Conservation (phyloP, 2,797 vertebrate genomes). For the Micrastur ruficollis region DNA sequence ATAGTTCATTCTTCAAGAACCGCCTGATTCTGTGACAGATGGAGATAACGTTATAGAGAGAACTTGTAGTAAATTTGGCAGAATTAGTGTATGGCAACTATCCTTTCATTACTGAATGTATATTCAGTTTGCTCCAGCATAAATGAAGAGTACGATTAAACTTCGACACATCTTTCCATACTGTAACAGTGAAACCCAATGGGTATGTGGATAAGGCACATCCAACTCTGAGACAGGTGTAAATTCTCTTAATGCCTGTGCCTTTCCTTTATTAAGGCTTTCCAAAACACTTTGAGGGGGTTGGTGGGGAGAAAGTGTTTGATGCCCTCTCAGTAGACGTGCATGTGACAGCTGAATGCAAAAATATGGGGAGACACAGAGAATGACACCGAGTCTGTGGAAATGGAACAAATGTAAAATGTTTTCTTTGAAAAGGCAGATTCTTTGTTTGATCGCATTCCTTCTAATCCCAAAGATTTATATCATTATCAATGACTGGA, state of each 20-base stretch:
- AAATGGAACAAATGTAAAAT: not conserved
- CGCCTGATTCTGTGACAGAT: not conserved
- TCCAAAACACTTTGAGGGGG: not conserved
- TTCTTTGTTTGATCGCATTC: not conserved
- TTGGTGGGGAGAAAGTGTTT: not conserved
- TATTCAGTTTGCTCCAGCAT: not conserved
- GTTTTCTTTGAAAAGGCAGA: not conserved
- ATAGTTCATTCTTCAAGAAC: not conserved
- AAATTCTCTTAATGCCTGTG: not conserved
- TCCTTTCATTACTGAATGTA: not conserved
- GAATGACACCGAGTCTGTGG: fast-evolving
- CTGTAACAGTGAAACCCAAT: not conserved
- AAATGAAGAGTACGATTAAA: not conserved
- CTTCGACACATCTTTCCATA: not conserved
- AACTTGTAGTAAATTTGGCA: not conserved
- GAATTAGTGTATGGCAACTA: not conserved
- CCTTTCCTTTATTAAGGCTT: not conserved
- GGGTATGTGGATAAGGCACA: fast-evolving
- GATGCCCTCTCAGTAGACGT: not conserved
- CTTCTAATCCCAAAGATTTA: not conserved
- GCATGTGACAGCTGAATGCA: not conserved
- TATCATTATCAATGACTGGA: not conserved
- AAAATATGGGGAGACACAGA: not conserved
- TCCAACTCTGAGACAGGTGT: not conserved
- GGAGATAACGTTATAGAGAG: not conserved